A percentile compares a stretch with the other conserved stretches of the same genome.
phyloP scores from a whole-genome alignment of 1,140 invertebrate species.

The Brachionus rubens region DNA sequence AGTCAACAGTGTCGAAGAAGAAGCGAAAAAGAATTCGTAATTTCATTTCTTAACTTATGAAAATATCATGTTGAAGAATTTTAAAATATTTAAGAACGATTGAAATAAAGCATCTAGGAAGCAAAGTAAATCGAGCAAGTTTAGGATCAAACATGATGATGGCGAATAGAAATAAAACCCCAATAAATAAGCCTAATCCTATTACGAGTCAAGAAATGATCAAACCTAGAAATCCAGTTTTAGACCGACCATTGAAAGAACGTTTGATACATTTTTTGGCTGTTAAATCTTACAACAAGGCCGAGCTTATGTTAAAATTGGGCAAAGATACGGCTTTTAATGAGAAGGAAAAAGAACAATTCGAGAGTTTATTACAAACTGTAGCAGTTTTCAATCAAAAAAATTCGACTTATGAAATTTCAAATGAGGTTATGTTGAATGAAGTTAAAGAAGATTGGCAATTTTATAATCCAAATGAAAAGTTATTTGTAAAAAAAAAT shows the following conservation, averaged over 20 bases:
- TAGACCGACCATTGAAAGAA: slow-evolving; percentile 22
- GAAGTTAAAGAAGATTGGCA: slow-evolving; percentile 46
- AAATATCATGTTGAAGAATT: not conserved
- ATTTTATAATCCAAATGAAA: slow-evolving; percentile 23
- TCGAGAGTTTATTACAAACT: slow-evolving; percentile 7
- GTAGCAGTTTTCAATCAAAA: slow-evolving; percentile 26
- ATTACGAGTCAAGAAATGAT: not conserved
- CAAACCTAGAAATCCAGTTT: slow-evolving; percentile 15
- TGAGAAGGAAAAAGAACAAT: slow-evolving; percentile 32
- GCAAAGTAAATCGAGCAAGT: not conserved
- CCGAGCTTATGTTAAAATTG: slow-evolving; percentile 18
- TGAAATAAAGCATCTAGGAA: slow-evolving; percentile 36
- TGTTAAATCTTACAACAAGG: slow-evolving; percentile 29
- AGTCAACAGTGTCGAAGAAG: slow-evolving; percentile 43
- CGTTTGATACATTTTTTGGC: slow-evolving; percentile 25
- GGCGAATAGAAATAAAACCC: not conserved
- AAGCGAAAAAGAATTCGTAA: slow-evolving; percentile 48
- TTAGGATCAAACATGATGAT: not conserved
- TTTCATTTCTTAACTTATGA: not conserved
- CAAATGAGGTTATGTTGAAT: slow-evolving; percentile 20
- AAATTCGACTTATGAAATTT: slow-evolving; percentile 29
- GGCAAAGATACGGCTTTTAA: slow-evolving; percentile 20
- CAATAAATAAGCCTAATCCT: not conserved
- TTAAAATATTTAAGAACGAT: slow-evolving; percentile 29
- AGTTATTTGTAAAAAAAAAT: not conserved